Percentiles rank a stretch among this genome's conserved stretches.
Conservation (phyloP, 2,797 vertebrate genomes). For the Tapirus indicus region DNA sequence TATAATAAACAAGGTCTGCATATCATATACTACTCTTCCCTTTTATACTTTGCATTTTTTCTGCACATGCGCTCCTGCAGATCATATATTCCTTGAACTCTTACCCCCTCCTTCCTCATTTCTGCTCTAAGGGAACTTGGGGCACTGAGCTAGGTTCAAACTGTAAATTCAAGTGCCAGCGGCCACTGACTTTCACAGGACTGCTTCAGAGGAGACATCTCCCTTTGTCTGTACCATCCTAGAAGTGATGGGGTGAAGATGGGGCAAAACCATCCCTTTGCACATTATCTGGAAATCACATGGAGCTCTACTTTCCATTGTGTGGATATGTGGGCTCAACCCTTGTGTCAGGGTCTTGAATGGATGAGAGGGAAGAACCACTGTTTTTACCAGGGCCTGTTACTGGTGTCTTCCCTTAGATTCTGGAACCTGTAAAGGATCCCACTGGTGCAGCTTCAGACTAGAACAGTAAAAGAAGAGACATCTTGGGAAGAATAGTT, state of each 20-base stretch:
- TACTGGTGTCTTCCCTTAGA: neutral
- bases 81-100: neutral
- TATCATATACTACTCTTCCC: neutral
- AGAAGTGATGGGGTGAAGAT: neutral
- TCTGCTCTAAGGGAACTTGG: conserved; percentile 29
- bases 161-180: neutral
- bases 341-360: neutral
- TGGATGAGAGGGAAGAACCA: neutral
- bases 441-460: neutral
- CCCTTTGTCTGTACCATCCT: neutral
- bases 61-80: neutral
- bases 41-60: neutral
- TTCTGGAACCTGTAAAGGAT: neutral
- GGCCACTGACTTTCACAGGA: neutral
- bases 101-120: neutral
- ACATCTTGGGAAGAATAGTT: neutral
- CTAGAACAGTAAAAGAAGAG: neutral
- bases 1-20: neutral
- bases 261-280: neutral
- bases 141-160: neutral
- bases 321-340: neutral
- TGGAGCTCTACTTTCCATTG: neutral
- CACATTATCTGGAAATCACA: neutral
- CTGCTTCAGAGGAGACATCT: neutral
- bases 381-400: neutral